Evolutionary conservation across 2,888 invertebrate genomes (phyloP), one percentile per base, ranked within the genome.

Genomic region (Temnothorax unifasciatus): DNA sequence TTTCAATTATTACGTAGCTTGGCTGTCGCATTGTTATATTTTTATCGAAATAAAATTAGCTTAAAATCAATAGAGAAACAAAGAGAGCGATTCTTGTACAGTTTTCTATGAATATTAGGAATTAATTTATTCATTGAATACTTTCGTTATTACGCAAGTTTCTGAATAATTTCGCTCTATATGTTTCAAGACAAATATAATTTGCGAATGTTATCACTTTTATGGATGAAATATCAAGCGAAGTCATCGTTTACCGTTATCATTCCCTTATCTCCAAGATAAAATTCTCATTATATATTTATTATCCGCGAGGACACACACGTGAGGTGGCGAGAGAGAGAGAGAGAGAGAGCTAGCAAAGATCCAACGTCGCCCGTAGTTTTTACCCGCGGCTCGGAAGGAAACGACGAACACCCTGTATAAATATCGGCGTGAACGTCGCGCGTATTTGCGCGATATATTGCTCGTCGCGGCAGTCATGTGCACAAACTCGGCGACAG

Each of bases 401-500:
- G 29, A 66, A n/a, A n/a, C 38, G 59, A 4, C 59, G 79, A 44
- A 79, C 79, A 79, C 69, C 69, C 79, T 79, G 59, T 79, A 79
- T 69, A 79, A 79, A 79, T 79, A 68, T 15, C 57, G 68, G 57
- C 79, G 68, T 25, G 57, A 68, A 68, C 54, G 77, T 68, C 68
- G 69, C 38, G 79, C 59, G 69, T 69, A 79, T 79, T 79, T 79
- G 79, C 79, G 69, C 79, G 79, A 68, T 76, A 74, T 76, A 47
- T 84, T 77, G 85, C 66, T 77, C 75, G 71, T 68, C 64, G 79
- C 63, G 66, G 82, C 77, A 71, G 75, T 82, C 84, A 68, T 82
- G 64, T 66, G 82, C 57, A 50, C 75, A 79, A 86, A 83, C 83
- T 59, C 82, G 86, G 64, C 66, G 84, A 86, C 86, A 85, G 90